A percentile compares a stretch with the other conserved stretches of the same genome.
phyloP scores from a whole-genome alignment of 2,888 invertebrate genomes.

The Busseola fusca region DNA sequence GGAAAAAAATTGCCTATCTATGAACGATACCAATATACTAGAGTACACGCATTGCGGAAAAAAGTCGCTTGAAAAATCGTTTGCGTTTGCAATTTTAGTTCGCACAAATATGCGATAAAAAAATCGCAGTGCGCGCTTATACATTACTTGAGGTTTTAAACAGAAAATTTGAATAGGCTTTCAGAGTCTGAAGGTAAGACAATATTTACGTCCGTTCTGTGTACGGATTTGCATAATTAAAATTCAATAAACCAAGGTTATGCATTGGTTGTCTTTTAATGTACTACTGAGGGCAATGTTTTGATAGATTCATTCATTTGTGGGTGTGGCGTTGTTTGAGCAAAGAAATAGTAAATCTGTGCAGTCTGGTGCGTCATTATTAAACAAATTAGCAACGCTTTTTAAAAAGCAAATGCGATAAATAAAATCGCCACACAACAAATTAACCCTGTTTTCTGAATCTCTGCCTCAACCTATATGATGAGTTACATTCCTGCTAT shows the following conservation, averaged over 20 bases:
- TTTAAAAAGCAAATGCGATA: slow-evolving; percentile 13
- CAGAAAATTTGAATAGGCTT: background rate
- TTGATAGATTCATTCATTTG: slow-evolving; percentile 10
- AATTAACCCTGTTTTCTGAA: slow-evolving; percentile 8
- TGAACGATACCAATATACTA: too few relatives aligned
- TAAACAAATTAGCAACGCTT: background rate
- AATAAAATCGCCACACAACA: background rate
- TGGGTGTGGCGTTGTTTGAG: background rate
- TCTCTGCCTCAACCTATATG: too few relatives aligned
- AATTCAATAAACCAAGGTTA: slow-evolving; percentile 27
- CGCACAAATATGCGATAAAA: background rate
- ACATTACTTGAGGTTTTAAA: slow-evolving; percentile 5
- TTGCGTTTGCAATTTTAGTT: background rate
- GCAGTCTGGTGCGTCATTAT: background rate
- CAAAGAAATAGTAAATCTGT: background rate
- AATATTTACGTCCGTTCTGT: slow-evolving; percentile 13
- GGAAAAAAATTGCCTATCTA: too few relatives aligned
- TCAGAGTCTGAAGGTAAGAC: slow-evolving; percentile 13
- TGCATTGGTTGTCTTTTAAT: slow-evolving; percentile 26
- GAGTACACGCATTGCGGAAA: background rate
- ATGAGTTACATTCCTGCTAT: background rate
- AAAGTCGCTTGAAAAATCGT: background rate
- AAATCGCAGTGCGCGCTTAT: background rate
- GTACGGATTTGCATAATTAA: slow-evolving; percentile 28
- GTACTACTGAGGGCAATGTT: slow-evolving; percentile 1